These are phyloP conservation scores for Isoperla grammatica DNA, from an alignment of 2,888 invertebrate species.

Conservation along the genomic window DNA sequence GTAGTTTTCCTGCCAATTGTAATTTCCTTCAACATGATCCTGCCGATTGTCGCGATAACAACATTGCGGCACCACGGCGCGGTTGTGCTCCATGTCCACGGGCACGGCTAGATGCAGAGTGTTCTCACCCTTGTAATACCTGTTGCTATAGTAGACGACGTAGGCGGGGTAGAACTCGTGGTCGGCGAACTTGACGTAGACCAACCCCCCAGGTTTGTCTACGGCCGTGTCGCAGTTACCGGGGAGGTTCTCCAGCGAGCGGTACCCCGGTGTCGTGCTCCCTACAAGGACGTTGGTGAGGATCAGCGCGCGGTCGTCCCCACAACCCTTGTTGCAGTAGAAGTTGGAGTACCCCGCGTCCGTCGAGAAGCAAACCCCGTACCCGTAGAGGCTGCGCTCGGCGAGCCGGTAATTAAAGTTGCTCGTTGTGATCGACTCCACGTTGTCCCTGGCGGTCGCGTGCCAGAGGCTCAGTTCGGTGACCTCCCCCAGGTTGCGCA, in stretches of 20 bases:
- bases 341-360: slow-evolving; percentile 27
- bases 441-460: slow-evolving; percentile 24
- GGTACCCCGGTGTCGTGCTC: background rate
- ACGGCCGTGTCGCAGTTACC: slow-evolving; percentile 10
- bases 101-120: too few relatives aligned
- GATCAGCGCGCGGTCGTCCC: background rate
- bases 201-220: background rate
- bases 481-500: background rate
- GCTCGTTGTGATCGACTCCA: slow-evolving; percentile 15
- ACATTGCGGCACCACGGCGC: too few relatives aligned
- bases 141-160: slow-evolving; percentile 11
- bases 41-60: too few relatives aligned
- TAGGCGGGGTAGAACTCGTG: slow-evolving; percentile 21
- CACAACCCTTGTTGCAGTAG: slow-evolving; percentile 20
- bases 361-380: slow-evolving; percentile 29
- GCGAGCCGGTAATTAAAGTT: slow-evolving; percentile 29
- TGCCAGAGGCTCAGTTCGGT: slow-evolving; percentile 23
- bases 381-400: slow-evolving; percentile 23
- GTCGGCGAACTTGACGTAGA: slow-evolving; percentile 22
- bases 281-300: slow-evolving; percentile 9
- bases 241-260: background rate
- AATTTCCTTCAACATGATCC: too few relatives aligned
- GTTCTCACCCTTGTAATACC: too few relatives aligned
- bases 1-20: too few relatives aligned
- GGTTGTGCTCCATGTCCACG: too few relatives aligned